A percentile compares a stretch with the other conserved stretches of the same genome.
phyloP scores from a whole-genome alignment of 2,888 invertebrate species.

The Stenodema calcarata region DNA sequence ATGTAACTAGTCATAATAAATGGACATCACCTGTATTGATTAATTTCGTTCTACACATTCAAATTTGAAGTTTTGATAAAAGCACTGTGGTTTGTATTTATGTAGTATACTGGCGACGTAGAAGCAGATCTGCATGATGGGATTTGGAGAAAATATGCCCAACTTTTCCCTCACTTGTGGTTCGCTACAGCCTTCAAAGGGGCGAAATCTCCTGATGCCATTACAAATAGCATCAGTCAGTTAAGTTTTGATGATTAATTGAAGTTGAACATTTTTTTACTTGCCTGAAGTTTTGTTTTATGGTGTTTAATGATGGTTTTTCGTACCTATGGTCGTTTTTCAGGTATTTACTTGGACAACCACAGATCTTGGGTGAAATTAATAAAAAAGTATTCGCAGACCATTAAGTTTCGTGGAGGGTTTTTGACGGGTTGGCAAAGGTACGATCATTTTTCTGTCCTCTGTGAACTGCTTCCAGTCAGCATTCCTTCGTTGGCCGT shows the following conservation, averaged over 20 bases:
- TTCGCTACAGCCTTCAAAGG: conserved; percentile 87
- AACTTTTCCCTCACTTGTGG: conserved; percentile 75
- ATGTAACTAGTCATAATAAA: too few species aligned
- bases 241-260: background rate
- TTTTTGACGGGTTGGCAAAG: conserved; percentile 77
- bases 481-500: conserved; percentile 70
- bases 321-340: background rate
- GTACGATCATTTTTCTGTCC: conserved; percentile 71
- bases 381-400: conserved; percentile 64
- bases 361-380: conserved; percentile 74
- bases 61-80: background rate
- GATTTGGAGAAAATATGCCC: conserved; percentile 64
- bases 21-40: too few species aligned
- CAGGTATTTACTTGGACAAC: conserved; percentile 72
- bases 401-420: conserved; percentile 68
- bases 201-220: conserved; percentile 66
- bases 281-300: too few species aligned
- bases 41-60: too few species aligned
- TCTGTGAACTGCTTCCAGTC: conserved; percentile 71
- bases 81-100: background rate
- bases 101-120: conserved; percentile 64
- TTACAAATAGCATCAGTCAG: conserved; percentile 64
- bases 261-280: too few species aligned
- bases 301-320: too few species aligned
- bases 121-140: conserved; percentile 62